phyloP scores from a whole-genome alignment of 2,888 invertebrate species.

The Cetonia aurata region DNA sequence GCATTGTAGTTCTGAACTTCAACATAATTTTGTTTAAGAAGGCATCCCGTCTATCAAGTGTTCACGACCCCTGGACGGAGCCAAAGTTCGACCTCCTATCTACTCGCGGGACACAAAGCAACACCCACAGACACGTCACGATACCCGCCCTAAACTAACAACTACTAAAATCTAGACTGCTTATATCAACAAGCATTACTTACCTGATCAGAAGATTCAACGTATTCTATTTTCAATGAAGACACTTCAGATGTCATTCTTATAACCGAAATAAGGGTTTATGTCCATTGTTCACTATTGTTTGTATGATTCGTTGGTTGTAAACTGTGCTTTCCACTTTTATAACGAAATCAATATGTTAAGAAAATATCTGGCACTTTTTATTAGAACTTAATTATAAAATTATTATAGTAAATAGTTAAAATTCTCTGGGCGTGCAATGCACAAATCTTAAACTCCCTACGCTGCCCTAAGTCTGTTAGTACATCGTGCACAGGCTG shows the following conservation, averaged over 20 bases:
- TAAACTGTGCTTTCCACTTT: slow-evolving; percentile 48
- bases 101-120: slow-evolving; percentile 58
- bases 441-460: slow-evolving; percentile 49
- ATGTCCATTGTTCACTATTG: slow-evolving; percentile 53
- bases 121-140: slow-evolving; percentile 61
- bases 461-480: slow-evolving; percentile 49
- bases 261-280: slow-evolving; percentile 46
- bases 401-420: slow-evolving; percentile 33
- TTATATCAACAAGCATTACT: slow-evolving; percentile 48
- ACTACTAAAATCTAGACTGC: slow-evolving; percentile 47
- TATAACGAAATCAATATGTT: slow-evolving; percentile 41
- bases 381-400: slow-evolving; percentile 28
- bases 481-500: slow-evolving; percentile 63
- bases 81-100: slow-evolving; percentile 63
- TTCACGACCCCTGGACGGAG: slow-evolving; percentile 57
- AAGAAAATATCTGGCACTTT: slow-evolving; percentile 27
- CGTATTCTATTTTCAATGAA: slow-evolving; percentile 59
- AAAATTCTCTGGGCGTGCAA: slow-evolving; percentile 53
- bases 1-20: neutral
- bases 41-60: slow-evolving; percentile 41
- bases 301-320: slow-evolving; percentile 49
- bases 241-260: slow-evolving; percentile 58
- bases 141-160: slow-evolving; percentile 56
- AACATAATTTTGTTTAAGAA: slow-evolving; percentile 23
- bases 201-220: slow-evolving; percentile 59